Conservation (phyloP, 2,113 vertebrate genomes). For the Ramphastos sulfuratus region DNA sequence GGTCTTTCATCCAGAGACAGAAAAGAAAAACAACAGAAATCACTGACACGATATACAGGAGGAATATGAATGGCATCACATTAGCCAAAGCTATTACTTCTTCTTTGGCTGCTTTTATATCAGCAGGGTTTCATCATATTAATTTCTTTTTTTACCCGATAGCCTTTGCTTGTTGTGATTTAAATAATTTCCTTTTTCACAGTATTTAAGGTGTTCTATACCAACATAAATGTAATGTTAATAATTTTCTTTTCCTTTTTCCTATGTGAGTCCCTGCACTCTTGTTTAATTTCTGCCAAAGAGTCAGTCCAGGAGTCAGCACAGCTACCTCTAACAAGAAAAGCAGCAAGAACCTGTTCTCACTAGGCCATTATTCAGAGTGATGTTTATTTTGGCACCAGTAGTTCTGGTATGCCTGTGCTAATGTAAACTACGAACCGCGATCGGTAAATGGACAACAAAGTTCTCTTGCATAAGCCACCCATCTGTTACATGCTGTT, state of each 20-base stretch:
- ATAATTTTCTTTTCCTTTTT: not conserved
- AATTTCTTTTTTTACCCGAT: not conserved
- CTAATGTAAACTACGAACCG: conserved; percentile 50
- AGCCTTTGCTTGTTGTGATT: not conserved
- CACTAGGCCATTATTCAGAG: conserved; percentile 21
- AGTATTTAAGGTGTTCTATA: not conserved
- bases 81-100: not conserved
- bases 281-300: not conserved
- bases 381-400: conserved; percentile 42
- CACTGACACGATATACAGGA: not conserved
- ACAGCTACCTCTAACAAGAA: not conserved
- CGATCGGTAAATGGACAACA: conserved; percentile 52
- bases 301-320: not conserved
- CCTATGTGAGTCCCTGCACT: not conserved
- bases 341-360: conserved; percentile 1
- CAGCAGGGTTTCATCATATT: fast-evolving
- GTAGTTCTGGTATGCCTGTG: not conserved
- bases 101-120: not conserved
- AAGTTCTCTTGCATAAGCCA: not conserved
- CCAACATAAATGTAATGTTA: not conserved
- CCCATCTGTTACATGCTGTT: conserved; percentile 50
- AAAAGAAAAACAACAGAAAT: not conserved
- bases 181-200: not conserved
- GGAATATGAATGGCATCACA: not conserved
- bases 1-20: not conserved